Base-by-base conservation (phyloP, 2,888 invertebrate species). In the Drosophila meridionalis region DNA sequence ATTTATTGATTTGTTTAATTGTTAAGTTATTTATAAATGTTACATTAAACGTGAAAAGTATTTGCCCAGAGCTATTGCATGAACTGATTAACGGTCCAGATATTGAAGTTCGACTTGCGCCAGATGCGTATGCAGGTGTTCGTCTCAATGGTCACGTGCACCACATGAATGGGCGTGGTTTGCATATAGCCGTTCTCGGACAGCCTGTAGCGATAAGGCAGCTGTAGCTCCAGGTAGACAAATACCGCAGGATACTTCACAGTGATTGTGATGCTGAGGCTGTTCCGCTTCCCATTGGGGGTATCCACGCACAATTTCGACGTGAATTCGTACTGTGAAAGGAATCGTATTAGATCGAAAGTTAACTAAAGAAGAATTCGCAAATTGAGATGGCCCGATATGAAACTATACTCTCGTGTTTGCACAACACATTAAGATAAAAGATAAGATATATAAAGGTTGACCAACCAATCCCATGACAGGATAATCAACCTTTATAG, bases 161-260 rank as follows among this genome's bases (percentile, higher is more conserved):
- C 70, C 28, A 90, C 88, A 72, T 92, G 87, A 28, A 91, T 82
- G 14, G 93, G 92, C 2, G 80, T 69, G 14, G 91, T 68, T 73
- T 93, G 91, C 83, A 93, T 91, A 69, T 90, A 93, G 6, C 93
- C 93, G 67, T 93, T 93, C 53, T 90, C 90, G 2, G 93, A 92
- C 2, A 93, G 76, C 42, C 74, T 85, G 72, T 93, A 92, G 11
- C 75, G 73, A 62, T 85, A 78, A 3, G 76, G 74, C 30, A 91
- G 79, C 28, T 82, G 61, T 3, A 81, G 69, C 62, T 93, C 92
- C 14, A 93, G 64, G 42, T 92, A 93, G 3, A 93, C 92, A 72
- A 93, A 93, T 9, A 91, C 80, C 0, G 93, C 93, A 0, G 93
- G 93, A 42, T 78, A 80, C 59, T 88, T 85, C 4, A 92, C 83